These are phyloP conservation scores for Falco concolor DNA, from an alignment of 2,797 vertebrate species.

Conservation along the genomic window DNA sequence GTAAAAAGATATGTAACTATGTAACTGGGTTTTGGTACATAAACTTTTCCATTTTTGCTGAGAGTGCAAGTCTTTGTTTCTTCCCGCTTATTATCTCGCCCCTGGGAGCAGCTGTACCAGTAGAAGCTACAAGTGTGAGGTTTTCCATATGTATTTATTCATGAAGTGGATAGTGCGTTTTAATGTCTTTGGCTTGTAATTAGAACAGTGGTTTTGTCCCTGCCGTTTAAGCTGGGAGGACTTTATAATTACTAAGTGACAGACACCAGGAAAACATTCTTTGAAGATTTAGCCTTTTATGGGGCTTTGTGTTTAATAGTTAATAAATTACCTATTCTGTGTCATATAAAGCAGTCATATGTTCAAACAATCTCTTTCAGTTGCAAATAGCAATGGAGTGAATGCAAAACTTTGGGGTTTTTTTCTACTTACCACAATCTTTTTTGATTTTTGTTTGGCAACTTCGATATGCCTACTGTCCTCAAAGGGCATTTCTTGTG, in stretches of 20 bases:
- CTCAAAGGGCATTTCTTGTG: background rate
- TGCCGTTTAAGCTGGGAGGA: background rate
- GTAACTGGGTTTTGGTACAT: background rate
- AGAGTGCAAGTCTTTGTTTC: background rate
- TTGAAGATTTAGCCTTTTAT: background rate
- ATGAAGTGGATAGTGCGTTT: background rate
- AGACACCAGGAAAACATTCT: background rate
- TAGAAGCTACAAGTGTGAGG: background rate
- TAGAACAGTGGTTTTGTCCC: background rate
- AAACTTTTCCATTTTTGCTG: slow-evolving; percentile 20
- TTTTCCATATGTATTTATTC: slow-evolving; percentile 31
- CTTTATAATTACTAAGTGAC: background rate
- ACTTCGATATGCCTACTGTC: background rate
- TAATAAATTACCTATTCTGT: background rate
- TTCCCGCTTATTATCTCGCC: background rate
- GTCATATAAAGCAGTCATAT: background rate
- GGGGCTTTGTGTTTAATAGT: background rate
- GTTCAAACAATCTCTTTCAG: background rate
- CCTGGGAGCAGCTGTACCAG: background rate
- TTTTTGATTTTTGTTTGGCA: background rate
- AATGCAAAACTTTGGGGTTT: background rate
- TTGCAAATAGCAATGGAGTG: background rate
- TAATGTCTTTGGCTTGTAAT: slow-evolving; percentile 8
- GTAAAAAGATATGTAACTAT: background rate
- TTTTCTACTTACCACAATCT: background rate